Evolutionary conservation across 2,113 vertebrate genomes (phyloP).

Genomic region (Lichenostomus cassidix): DNA sequence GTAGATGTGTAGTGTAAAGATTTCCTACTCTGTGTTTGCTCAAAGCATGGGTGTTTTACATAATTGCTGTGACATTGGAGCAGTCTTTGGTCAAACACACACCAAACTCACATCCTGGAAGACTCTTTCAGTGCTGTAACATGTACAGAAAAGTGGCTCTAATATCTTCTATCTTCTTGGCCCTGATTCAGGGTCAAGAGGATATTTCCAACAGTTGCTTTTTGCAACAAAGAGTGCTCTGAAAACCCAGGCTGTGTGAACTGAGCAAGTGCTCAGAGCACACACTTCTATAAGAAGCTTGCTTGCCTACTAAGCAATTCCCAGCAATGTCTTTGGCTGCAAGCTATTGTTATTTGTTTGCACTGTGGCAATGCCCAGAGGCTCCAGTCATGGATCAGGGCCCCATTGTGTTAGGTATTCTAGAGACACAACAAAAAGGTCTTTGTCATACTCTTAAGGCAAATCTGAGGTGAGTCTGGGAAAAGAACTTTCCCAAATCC

Average conservation of each 20-base stretch:
- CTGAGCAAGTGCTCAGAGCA: conserved; percentile 22
- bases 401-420: conserved; percentile 43
- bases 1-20: neutral
- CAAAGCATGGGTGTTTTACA: neutral
- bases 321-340: conserved; percentile 50
- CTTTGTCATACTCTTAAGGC: conserved; percentile 41
- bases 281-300: conserved; percentile 59
- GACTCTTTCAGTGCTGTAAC: neutral
- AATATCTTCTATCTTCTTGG: conserved; percentile 21
- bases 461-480: conserved; percentile 43
- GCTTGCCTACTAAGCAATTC: conserved; percentile 57
- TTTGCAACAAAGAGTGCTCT: conserved; percentile 48
- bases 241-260: conserved; percentile 41
- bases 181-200: conserved; percentile 31
- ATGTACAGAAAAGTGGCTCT: neutral
- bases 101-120: neutral
- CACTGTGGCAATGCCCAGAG: conserved; percentile 54
- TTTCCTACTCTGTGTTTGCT: neutral
- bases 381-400: conserved; percentile 42
- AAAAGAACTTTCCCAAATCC: conserved; percentile 31
- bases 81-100: conserved; percentile 1
- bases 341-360: conserved; percentile 61
- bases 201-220: conserved; percentile 15
- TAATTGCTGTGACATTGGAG: neutral
- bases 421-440: conserved; percentile 50